These are phyloP conservation scores for Oreochromis niloticus DNA, from an alignment of 2,113 vertebrate genomes.

Conservation along the genomic window DNA sequence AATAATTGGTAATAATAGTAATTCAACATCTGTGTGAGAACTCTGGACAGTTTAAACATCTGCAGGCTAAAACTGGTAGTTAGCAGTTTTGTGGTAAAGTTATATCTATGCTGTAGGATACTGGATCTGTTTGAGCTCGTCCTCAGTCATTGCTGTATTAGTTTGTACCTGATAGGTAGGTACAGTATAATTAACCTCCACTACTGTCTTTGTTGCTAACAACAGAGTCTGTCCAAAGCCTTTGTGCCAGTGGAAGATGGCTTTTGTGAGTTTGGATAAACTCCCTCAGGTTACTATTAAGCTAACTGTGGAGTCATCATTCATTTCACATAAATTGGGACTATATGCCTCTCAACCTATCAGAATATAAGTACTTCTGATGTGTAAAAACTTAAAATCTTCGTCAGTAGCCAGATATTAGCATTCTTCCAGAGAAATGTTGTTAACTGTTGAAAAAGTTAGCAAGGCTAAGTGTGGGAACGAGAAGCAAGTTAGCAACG, in stretches of 20 bases:
- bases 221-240: slow-evolving; percentile 22
- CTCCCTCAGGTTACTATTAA: background rate
- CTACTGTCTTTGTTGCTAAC: slow-evolving; percentile 60
- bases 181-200: slow-evolving; percentile 7
- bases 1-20: background rate
- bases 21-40: background rate
- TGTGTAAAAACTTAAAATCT: fast-evolving
- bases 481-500: background rate
- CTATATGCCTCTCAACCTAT: fast-evolving
- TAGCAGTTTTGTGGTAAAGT: background rate
- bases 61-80: background rate
- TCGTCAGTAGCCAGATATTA: fast-evolving
- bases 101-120: background rate
- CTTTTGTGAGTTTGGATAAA: background rate
- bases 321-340: background rate
- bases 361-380: background rate
- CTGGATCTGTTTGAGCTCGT: background rate
- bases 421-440: background rate
- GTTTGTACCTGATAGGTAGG: slow-evolving; percentile 26
- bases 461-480: background rate
- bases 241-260: background rate
- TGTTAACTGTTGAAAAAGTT: background rate
- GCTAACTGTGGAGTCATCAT: background rate
- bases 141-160: slow-evolving; percentile 13
- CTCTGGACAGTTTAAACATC: background rate